Evolutionary conservation across 2,888 invertebrate genomes (phyloP).

Genomic region (Thumatha senex): DNA sequence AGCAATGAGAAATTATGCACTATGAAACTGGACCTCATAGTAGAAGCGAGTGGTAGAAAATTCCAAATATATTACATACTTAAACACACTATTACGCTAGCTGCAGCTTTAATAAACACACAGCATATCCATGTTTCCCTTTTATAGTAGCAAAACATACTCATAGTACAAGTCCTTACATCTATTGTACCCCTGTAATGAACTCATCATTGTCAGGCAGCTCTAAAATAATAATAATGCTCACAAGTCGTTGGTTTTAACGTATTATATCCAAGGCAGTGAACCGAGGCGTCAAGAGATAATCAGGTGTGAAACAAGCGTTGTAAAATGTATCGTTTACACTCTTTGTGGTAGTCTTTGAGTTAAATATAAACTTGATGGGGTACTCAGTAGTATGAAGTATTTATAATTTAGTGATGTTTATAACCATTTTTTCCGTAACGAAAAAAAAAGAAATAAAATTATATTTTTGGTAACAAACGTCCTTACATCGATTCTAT

Average conservation of each 20-base stretch:
- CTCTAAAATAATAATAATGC: conserved; percentile 42
- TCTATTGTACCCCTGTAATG: conserved; percentile 33
- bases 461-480: too few species aligned
- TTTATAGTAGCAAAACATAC: conserved; percentile 18
- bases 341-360: conserved; percentile 22
- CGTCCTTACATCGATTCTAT: too few species aligned
- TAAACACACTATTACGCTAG: neutral
- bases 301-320: conserved; percentile 53
- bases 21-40: too few species aligned
- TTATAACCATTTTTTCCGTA: too few species aligned
- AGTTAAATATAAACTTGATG: conserved; percentile 29
- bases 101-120: conserved; percentile 2
- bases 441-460: too few species aligned
- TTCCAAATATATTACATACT: too few species aligned
- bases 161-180: conserved; percentile 29
- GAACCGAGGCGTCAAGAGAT: conserved; percentile 45
- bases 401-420: conserved; percentile 16
- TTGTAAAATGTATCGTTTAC: conserved; percentile 36
- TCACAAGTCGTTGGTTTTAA: conserved; percentile 41
- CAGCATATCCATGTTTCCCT: conserved; percentile 13
- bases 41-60: too few species aligned
- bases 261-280: conserved; percentile 46
- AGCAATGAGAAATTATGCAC: too few species aligned
- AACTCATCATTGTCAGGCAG: conserved; percentile 31
- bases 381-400: conserved; percentile 17